These are phyloP conservation scores for Trachelus iudaicus DNA, from an alignment of 2,888 invertebrate species.

Conservation along the genomic window DNA sequence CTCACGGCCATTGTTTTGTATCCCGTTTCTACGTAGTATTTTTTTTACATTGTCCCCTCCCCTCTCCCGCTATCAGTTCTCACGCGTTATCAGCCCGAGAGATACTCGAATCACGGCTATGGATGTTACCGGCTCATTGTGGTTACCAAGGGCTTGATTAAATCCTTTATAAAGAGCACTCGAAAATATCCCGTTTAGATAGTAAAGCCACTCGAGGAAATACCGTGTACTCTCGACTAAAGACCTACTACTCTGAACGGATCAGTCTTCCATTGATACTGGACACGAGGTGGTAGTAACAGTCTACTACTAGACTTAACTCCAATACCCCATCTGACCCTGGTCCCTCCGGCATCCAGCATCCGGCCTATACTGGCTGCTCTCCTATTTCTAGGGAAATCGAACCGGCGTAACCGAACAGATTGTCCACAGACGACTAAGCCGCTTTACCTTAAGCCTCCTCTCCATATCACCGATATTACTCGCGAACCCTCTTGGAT, in stretches of 20 bases:
- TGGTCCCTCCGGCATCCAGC: background rate
- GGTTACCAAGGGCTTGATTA: background rate
- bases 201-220: background rate
- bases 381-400: constrained; percentile 17
- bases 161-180: background rate
- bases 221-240: background rate
- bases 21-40: background rate
- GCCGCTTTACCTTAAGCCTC: constrained; percentile 37
- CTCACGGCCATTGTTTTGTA: background rate
- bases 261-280: background rate
- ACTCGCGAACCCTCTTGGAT: background rate
- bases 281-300: background rate
- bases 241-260: background rate
- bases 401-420: constrained; percentile 32
- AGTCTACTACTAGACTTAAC: background rate
- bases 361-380: background rate
- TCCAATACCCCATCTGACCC: background rate
- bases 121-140: background rate
- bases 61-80: background rate
- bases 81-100: background rate
- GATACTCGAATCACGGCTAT: background rate
- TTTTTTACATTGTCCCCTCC: background rate
- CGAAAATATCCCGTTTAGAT: background rate
- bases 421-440: constrained; percentile 36
- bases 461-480: background rate